Evolutionary conservation across 2,113 vertebrate species (phyloP).

Genomic region (Dasyornis broadbenti): DNA sequence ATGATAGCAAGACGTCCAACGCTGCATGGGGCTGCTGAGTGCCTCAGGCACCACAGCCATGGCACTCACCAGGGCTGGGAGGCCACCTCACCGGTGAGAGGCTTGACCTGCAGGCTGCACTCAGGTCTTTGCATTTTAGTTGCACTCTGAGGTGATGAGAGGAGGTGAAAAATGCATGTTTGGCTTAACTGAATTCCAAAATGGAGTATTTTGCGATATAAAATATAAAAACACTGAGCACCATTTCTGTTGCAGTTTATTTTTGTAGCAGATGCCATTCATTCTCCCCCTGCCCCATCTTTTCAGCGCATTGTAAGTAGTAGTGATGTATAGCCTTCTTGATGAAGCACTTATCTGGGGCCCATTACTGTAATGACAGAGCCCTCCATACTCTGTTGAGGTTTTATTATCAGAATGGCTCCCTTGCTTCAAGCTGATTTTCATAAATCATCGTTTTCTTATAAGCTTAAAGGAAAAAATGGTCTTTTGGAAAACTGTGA

Average conservation of each 20-base stretch:
- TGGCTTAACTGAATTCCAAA: neutral
- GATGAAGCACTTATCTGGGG: slow-evolving; percentile 32
- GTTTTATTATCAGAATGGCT: slow-evolving; percentile 32
- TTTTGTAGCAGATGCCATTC: slow-evolving; percentile 41
- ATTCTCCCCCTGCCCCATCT: neutral
- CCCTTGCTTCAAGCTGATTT: slow-evolving; percentile 39
- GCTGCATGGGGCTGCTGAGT: fast-evolving
- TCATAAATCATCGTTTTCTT: slow-evolving; percentile 38
- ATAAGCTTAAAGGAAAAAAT: neutral
- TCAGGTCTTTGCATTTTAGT: neutral
- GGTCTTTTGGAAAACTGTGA: neutral
- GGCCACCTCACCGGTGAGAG: fast-evolving
- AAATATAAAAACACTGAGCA: neutral
- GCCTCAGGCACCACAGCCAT: fast-evolving
- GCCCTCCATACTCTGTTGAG: neutral
- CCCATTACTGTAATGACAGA: slow-evolving; percentile 44
- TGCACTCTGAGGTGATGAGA: neutral
- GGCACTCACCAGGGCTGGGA: fast-evolving
- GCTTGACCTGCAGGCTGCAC: neutral
- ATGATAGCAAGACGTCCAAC: fast-evolving
- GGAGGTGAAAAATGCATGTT: neutral
- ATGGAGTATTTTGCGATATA: neutral
- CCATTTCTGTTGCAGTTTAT: neutral
- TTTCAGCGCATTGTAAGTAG: neutral
- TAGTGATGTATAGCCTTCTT: neutral